A percentile compares a stretch with the other conserved stretches of the same genome.
phyloP scores from a whole-genome alignment of 2,888 invertebrate genomes.

The Actias luna region DNA sequence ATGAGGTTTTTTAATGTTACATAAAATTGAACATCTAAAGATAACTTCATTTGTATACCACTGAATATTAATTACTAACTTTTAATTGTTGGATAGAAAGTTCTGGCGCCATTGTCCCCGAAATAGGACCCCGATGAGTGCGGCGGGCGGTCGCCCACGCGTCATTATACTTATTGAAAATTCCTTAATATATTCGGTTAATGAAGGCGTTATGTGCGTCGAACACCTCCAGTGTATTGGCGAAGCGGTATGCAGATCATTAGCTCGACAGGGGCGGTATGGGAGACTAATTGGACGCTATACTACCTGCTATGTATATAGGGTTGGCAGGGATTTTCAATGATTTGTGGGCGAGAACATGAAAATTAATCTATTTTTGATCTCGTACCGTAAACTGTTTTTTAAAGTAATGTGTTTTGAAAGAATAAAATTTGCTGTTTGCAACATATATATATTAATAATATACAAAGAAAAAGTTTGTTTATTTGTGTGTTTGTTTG shows the following conservation, averaged over 20 bases:
- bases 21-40: no score
- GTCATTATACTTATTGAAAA: slow-evolving; percentile 20
- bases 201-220: slow-evolving; percentile 1
- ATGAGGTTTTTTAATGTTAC: no score
- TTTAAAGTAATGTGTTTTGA: no score
- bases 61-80: no score
- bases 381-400: no score
- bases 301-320: slow-evolving; percentile 26
- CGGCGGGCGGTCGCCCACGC: not conserved
- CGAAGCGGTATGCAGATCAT: slow-evolving; percentile 45
- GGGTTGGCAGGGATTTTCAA: slow-evolving; percentile 17
- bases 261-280: slow-evolving; percentile 35
- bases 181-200: slow-evolving; percentile 12
- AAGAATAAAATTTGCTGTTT: no score
- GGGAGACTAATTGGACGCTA: slow-evolving; percentile 34
- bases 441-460: no score
- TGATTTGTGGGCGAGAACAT: no score
- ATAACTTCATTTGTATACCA: no score
- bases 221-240: slow-evolving; percentile 3
- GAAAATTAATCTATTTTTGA: no score
- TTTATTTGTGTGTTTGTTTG: no score
- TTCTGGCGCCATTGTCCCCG: not conserved
- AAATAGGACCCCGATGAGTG: not conserved
- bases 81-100: not conserved
- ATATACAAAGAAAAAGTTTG: no score